Percentiles rank a stretch among this genome's conserved stretches.
Conservation (phyloP, 2,888 invertebrate species). For the Euclidia mi region DNA sequence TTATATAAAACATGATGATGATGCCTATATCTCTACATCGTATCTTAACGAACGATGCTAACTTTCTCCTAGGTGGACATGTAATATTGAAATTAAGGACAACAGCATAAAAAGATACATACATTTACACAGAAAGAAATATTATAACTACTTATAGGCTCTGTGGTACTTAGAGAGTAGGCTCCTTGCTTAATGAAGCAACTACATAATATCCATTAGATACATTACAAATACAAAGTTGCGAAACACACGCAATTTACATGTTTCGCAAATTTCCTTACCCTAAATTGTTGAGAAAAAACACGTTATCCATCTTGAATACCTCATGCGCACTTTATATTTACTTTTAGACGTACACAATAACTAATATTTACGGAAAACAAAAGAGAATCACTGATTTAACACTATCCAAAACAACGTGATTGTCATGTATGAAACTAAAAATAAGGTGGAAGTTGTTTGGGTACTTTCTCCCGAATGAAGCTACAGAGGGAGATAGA, state of each 20-base stretch:
- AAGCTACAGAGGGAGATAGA: constrained; percentile 18
- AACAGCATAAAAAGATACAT: no score
- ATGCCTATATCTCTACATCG: no score
- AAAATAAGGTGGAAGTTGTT: constrained; percentile 4
- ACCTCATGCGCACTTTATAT: constrained; percentile 34
- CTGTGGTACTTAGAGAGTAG: no score
- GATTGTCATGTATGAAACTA: constrained; percentile 2
- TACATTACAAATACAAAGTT: constrained; percentile 39
- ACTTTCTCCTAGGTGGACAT: no score
- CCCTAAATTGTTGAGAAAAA: constrained; percentile 82
- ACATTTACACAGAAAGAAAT: no score
- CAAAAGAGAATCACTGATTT: constrained; percentile 24
- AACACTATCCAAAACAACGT: constrained; percentile 36
- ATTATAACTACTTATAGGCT: no score
- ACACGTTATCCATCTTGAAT: constrained; percentile 77
- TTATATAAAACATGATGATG: no score
- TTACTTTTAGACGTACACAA: not conserved
- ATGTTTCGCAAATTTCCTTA: constrained; percentile 58
- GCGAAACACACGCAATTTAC: constrained; percentile 37
- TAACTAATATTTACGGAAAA: constrained; percentile 8
- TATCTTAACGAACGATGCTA: no score
- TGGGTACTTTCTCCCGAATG: constrained; percentile 38
- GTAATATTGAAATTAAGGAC: no score
- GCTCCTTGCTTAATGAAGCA: constrained; percentile 10
- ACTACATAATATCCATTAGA: constrained; percentile 15